Evolutionary conservation across 2,113 vertebrate genomes (phyloP).

Genomic region (Dasyprocta punctata): DNA sequence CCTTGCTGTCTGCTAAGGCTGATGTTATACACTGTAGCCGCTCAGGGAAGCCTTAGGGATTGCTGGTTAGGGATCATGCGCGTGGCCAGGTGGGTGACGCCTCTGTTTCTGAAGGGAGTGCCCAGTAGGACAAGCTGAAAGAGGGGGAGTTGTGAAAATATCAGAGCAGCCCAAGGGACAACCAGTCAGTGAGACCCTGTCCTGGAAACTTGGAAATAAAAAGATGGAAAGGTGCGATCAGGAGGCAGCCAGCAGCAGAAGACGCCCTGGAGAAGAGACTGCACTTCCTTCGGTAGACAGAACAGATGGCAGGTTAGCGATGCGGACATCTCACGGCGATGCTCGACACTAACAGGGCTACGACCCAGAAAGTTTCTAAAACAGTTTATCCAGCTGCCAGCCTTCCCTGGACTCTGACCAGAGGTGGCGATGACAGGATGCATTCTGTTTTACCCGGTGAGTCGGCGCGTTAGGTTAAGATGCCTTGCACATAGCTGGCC

Average conservation of each 20-base stretch:
- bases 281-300: neutral
- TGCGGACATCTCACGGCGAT: neutral
- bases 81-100: neutral
- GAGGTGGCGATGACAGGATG: neutral
- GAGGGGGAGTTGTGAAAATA: neutral
- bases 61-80: too few species aligned
- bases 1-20: neutral
- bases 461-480: neutral
- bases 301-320: neutral
- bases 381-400: neutral
- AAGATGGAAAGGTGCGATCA: neutral
- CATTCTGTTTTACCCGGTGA: neutral
- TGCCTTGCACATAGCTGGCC: neutral
- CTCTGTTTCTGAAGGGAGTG: neutral
- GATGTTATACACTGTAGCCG: neutral
- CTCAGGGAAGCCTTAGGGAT: neutral
- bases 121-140: constrained; percentile 7
- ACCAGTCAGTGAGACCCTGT: constrained; percentile 12
- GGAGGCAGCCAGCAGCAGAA: constrained; percentile 9
- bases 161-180: neutral
- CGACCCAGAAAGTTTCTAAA: neutral
- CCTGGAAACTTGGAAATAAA: constrained; percentile 35
- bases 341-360: neutral
- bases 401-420: neutral
- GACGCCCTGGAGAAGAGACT: neutral